These are phyloP conservation scores for Lithodes maja DNA, from an alignment of 2,888 invertebrate species.

Conservation along the genomic window DNA sequence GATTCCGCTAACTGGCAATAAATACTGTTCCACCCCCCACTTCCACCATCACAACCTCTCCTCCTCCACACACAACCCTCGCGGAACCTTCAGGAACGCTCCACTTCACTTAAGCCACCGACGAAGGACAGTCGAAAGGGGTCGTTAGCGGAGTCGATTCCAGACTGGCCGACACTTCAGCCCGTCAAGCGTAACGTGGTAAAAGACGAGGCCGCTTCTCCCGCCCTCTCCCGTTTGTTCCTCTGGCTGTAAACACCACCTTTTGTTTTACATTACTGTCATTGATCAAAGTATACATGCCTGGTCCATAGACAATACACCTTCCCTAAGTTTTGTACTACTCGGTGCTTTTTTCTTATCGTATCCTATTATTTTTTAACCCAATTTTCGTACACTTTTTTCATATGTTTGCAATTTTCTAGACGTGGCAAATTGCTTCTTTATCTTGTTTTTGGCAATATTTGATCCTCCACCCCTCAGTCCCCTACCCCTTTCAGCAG, in stretches of 20 bases:
- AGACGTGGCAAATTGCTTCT: slow-evolving; percentile 51
- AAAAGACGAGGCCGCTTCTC: slow-evolving; percentile 5
- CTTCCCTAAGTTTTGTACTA: not conserved
- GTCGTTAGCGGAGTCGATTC: slow-evolving; percentile 91
- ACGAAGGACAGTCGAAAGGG: slow-evolving; percentile 53
- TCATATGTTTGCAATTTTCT: slow-evolving; percentile 44
- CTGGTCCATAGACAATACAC: not conserved
- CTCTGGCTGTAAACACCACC: slow-evolving; percentile 31
- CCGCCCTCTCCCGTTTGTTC: slow-evolving; percentile 28
- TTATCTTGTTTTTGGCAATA: slow-evolving; percentile 11
- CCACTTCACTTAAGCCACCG: slow-evolving; percentile 49
- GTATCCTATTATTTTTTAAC: not conserved
- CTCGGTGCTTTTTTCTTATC: slow-evolving; percentile 1
- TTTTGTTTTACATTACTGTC: no score
- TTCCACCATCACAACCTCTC: not conserved
- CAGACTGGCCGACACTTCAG: slow-evolving; percentile 87
- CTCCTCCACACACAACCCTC: slow-evolving; percentile 34
- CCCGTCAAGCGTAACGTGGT: slow-evolving; percentile 55
- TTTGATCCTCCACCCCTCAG: not conserved
- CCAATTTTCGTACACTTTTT: slow-evolving; percentile 14
- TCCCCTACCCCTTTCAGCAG: slow-evolving; percentile 7
- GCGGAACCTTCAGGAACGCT: slow-evolving; percentile 34
- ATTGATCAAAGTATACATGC: slow-evolving; percentile 1
- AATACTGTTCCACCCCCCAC: slow-evolving; percentile 7
- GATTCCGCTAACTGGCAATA: slow-evolving; percentile 35